A percentile compares a stretch with the other conserved stretches of the same genome.
These are phyloP conservation scores for Oreortyx pictus DNA, from an alignment of 2,797 vertebrate species.

Conservation along the genomic window DNA sequence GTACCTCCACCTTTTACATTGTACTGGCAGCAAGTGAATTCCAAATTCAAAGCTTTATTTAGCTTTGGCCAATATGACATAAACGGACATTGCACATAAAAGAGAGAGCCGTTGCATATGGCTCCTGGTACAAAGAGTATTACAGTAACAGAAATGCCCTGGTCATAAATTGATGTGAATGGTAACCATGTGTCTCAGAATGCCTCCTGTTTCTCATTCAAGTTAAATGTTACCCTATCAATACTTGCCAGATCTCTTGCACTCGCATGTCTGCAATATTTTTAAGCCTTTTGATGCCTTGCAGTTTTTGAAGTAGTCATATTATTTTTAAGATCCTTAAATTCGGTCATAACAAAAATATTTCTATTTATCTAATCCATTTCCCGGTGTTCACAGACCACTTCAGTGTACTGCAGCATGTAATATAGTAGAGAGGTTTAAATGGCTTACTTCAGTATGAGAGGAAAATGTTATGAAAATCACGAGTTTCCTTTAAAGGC, in stretches of 20 bases:
- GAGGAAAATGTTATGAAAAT: conserved; percentile 43
- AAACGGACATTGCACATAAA: conserved; percentile 16
- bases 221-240: conserved; percentile 32
- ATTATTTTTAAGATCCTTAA: conserved; percentile 58
- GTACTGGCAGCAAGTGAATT: background rate
- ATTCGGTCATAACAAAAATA: conserved; percentile 69
- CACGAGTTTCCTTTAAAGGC: conserved; percentile 29
- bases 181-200: conserved; percentile 69
- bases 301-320: conserved; percentile 28
- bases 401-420: background rate
- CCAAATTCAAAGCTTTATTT: conserved; percentile 43
- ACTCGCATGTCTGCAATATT: conserved; percentile 46
- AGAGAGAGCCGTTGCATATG: conserved; percentile 13
- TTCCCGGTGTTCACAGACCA: conserved; percentile 14
- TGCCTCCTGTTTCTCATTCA: conserved; percentile 69
- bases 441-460: background rate
- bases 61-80: conserved; percentile 31
- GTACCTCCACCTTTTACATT: background rate
- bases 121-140: conserved; percentile 48
- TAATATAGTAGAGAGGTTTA: conserved; percentile 44
- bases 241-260: conserved; percentile 59
- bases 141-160: conserved; percentile 55
- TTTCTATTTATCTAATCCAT: conserved; percentile 67
- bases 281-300: conserved; percentile 59
- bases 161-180: conserved; percentile 59